Evolutionary conservation across 2,797 vertebrate genomes (phyloP), one percentile per base, ranked within the genome.

Genomic region (Macropodus opercularis): DNA sequence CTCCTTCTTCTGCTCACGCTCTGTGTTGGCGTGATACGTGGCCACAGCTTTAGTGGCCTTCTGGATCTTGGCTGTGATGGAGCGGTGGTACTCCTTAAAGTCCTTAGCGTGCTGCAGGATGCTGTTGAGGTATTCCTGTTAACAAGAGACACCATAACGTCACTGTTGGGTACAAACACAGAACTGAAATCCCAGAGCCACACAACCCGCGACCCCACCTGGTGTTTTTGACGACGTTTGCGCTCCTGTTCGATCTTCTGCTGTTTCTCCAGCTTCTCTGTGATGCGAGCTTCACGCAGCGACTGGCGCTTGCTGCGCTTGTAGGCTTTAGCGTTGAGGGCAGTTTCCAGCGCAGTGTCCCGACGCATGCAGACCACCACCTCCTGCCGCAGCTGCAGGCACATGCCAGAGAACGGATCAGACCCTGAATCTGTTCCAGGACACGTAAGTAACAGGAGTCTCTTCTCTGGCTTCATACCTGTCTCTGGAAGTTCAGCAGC

Each of bases 181-280:
- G 5, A 6, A 2, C 6, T 14, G 13, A 35, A 35, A 14, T 13
- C 14, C 31, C 11, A 3, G 14, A 5, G 11, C 2, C 4, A 32
- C 11, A 3, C 2, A 32, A 2, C 3, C 13, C 4, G 11, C 13
- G 8, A 1, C 2, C 34, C 8, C 73, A 97, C 96, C 96, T 98
- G 97, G 83, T 98, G 97, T 74, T 98, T 99, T 91, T 99, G 97
- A 0, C 97, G 85, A 1, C 97, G 95, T 56, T 98, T 98, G 4
- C 96, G 90, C 50, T 99, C 97, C 78, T 98, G 97, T 78, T 99
- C 97, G 0, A 99, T 98, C 93, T 99, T 99, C 90, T 99, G 97
- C 84, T 99, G 97, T 46, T 99, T 99, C 89, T 99, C 97, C 26
- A 99, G 93, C 84, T 98, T 99, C 91, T 99, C 97, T 0, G 97